A percentile compares a stretch with the other conserved stretches of the same genome.
Conservation (phyloP, 2,113 vertebrate genomes). For the Larimichthys crocea region DNA sequence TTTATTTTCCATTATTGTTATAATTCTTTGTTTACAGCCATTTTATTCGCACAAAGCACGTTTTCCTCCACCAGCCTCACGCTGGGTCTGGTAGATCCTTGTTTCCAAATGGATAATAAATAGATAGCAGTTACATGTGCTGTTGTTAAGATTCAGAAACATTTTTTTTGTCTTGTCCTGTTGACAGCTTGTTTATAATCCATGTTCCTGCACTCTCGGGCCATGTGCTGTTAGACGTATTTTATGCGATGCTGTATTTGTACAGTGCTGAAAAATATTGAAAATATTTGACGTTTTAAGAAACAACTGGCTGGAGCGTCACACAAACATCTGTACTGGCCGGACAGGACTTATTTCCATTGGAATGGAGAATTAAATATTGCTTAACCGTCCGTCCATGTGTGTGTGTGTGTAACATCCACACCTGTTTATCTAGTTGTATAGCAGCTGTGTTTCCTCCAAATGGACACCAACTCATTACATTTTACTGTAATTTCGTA, state of each 20-base stretch:
- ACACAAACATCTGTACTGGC: slow-evolving; percentile 48
- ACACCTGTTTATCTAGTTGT: slow-evolving; percentile 72
- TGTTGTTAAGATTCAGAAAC: slow-evolving; percentile 24
- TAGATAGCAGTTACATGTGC: not conserved
- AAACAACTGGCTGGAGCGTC: slow-evolving; percentile 27
- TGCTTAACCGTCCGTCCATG: slow-evolving; percentile 53
- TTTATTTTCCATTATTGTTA: slow-evolving; percentile 23
- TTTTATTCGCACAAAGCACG: slow-evolving; percentile 4
- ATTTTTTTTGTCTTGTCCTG: slow-evolving; percentile 20
- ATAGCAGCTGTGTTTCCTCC: slow-evolving; percentile 38
- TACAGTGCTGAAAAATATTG: slow-evolving; percentile 17
- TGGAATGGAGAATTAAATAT: slow-evolving; percentile 57
- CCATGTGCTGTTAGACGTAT: not conserved
- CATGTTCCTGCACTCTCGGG: not conserved
- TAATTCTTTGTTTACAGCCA: slow-evolving; percentile 31
- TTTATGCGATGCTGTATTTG: slow-evolving; percentile 36
- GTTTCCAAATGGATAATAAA: not conserved
- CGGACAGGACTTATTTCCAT: slow-evolving; percentile 49
- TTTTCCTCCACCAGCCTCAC: slow-evolving; percentile 6
- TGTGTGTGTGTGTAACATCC: slow-evolving; percentile 16
- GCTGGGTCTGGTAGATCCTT: not conserved
- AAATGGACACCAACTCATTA: slow-evolving; percentile 12
- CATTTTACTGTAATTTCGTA: slow-evolving; percentile 30
- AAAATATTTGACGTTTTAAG: slow-evolving; percentile 43
- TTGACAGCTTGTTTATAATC: slow-evolving; percentile 49